These are phyloP conservation scores for Heteronetta atricapilla DNA, from an alignment of 2,113 vertebrate species.

Conservation along the genomic window DNA sequence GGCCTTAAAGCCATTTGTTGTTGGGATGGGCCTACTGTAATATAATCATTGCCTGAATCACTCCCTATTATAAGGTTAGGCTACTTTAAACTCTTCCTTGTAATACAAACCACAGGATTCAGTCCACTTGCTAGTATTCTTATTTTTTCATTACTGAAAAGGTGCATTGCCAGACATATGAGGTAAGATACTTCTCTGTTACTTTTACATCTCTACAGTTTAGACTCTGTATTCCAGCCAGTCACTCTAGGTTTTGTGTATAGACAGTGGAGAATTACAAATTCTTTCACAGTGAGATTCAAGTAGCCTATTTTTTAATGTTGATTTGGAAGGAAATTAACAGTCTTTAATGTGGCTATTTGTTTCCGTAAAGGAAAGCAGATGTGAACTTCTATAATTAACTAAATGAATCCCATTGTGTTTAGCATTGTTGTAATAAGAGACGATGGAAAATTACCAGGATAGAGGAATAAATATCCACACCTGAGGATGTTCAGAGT, in stretches of 20 bases:
- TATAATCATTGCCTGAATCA: background rate
- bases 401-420: background rate
- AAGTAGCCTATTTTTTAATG: background rate
- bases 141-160: background rate
- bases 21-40: background rate
- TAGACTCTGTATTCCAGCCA: background rate
- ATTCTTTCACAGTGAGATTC: constrained; percentile 18
- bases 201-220: background rate
- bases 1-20: background rate
- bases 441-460: background rate
- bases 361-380: background rate
- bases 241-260: background rate
- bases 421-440: background rate
- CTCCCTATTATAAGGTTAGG: background rate
- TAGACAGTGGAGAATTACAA: background rate
- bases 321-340: background rate
- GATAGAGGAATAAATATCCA: background rate
- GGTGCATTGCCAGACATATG: background rate
- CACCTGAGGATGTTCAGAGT: background rate
- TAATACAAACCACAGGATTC: constrained; percentile 24
- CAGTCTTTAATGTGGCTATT: background rate
- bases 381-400: background rate
- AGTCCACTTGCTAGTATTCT: constrained; percentile 14
- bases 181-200: constrained; percentile 36
- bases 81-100: constrained; percentile 9